phyloP scores from a whole-genome alignment of 2,797 vertebrate genomes.

The Champsocephalus esox region DNA sequence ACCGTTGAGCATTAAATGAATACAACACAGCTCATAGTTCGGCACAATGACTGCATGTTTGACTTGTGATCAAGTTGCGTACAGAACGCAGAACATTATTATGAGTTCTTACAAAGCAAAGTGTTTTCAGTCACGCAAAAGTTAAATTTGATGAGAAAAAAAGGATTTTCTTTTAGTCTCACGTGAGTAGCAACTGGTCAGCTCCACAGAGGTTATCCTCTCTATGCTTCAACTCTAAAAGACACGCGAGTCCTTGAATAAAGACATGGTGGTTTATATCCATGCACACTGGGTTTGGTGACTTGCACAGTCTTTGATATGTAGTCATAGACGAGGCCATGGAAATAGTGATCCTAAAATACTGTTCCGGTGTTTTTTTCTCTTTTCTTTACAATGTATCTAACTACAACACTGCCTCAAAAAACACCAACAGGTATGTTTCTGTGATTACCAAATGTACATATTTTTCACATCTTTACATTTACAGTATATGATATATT shows the following conservation, averaged over 20 bases:
- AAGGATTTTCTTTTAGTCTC: constrained; percentile 31
- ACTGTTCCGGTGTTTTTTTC: constrained; percentile 54
- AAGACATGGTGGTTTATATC: constrained; percentile 65
- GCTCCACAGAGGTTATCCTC: constrained; percentile 59
- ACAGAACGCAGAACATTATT: constrained; percentile 65
- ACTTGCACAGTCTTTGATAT: constrained; percentile 80
- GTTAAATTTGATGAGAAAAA: constrained; percentile 42
- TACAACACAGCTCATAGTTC: constrained; percentile 70
- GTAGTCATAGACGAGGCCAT: constrained; percentile 78
- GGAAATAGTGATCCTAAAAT: constrained; percentile 75
- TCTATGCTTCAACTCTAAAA: constrained; percentile 60
- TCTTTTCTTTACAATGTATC: constrained; percentile 71
- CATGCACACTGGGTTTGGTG: constrained; percentile 68
- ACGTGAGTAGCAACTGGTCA: constrained; percentile 34
- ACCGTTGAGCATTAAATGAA: constrained; percentile 70
- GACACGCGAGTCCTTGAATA: constrained; percentile 62
- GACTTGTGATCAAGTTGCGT: constrained; percentile 56
- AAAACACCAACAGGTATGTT: constrained; percentile 88
- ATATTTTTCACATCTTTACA: constrained; percentile 88
- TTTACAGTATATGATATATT: constrained; percentile 83
- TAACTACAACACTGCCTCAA: constrained; percentile 78
- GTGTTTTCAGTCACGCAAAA: constrained; percentile 61
- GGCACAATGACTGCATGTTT: constrained; percentile 72
- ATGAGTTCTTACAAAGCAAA: constrained; percentile 74
- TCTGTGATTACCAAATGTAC: constrained; percentile 93